These are phyloP conservation scores for Zaprionus obscuricornis DNA, from an alignment of 2,888 invertebrate genomes.

Conservation along the genomic window DNA sequence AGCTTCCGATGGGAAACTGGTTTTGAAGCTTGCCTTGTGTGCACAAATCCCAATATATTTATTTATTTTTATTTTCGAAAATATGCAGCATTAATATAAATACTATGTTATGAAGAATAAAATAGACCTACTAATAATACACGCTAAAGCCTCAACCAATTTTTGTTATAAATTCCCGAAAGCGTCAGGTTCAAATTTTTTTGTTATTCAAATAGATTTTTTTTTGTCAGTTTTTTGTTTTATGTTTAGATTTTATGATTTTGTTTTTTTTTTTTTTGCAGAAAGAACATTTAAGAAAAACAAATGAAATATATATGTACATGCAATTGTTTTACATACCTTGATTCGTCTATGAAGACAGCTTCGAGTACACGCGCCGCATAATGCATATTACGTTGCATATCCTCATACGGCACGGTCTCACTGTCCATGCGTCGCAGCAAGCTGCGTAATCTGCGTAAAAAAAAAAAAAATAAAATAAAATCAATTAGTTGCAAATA, in stretches of 20 bases:
- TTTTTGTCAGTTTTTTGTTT: conserved; percentile 33
- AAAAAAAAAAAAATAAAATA: neutral
- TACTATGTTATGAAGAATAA: conserved; percentile 5
- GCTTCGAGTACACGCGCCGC: conserved; percentile 96
- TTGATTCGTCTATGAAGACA: conserved; percentile 96
- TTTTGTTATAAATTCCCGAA: conserved; percentile 51
- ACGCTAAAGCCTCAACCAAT: conserved; percentile 69
- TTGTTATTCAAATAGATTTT: conserved; percentile 12
- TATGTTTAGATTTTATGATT: conserved; percentile 3
- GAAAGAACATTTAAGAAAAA: conserved; percentile 8
- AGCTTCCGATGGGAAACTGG: conserved; percentile 29
- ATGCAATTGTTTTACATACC: conserved; percentile 87
- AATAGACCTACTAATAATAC: conserved; percentile 45
- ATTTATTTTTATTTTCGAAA: conserved; percentile 20
- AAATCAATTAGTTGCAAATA: neutral
- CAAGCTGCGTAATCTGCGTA: conserved; percentile 93
- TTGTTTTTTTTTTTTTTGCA: neutral
- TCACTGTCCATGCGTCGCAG: conserved; percentile 94
- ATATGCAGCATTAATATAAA: conserved; percentile 53
- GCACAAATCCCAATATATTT: conserved; percentile 48
- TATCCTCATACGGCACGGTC: conserved; percentile 93
- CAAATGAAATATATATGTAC: neutral
- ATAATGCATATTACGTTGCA: conserved; percentile 96
- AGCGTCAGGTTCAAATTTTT: conserved; percentile 44
- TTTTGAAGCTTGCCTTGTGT: conserved; percentile 63